Evolutionary conservation across 2,113 vertebrate species (phyloP).

Genomic region (Pithys albifrons): DNA sequence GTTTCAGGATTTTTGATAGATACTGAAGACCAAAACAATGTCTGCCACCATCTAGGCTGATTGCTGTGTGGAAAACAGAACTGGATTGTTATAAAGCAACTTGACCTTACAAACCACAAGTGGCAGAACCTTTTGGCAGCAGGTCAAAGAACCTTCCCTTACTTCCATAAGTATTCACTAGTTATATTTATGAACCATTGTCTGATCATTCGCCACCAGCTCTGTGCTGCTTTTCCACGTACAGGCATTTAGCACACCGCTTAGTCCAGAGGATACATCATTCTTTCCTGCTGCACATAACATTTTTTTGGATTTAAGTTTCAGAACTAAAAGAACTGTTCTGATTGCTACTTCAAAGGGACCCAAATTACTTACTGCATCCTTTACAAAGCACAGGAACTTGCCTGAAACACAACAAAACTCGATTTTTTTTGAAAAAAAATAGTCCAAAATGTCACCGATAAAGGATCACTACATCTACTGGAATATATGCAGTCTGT

Average conservation of each 20-base stretch:
- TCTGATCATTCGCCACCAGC: slow-evolving; percentile 72
- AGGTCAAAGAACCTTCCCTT: slow-evolving; percentile 59
- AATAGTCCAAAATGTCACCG: neutral
- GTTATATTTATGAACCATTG: slow-evolving; percentile 41
- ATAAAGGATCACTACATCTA: neutral
- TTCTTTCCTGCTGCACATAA: neutral
- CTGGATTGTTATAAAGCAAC: neutral
- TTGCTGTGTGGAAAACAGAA: neutral
- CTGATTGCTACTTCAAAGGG: neutral
- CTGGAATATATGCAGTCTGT: neutral
- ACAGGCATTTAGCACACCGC: slow-evolving; percentile 26
- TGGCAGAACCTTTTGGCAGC: slow-evolving; percentile 4
- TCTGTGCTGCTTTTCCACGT: slow-evolving; percentile 52
- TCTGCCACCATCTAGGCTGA: neutral
- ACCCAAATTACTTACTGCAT: neutral
- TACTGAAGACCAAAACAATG: neutral
- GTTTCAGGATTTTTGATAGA: neutral
- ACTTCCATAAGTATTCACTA: slow-evolving; percentile 68
- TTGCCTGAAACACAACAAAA: neutral
- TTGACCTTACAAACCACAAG: slow-evolving; percentile 44
- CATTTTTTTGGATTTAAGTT: neutral
- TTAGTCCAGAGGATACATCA: neutral
- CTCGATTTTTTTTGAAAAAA: neutral
- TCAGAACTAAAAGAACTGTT: neutral
- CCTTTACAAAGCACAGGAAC: neutral